These are phyloP conservation scores for Amphiura filiformis DNA, from an alignment of 35 echinoderm and acorn worm genomes.

Conservation along the genomic window DNA sequence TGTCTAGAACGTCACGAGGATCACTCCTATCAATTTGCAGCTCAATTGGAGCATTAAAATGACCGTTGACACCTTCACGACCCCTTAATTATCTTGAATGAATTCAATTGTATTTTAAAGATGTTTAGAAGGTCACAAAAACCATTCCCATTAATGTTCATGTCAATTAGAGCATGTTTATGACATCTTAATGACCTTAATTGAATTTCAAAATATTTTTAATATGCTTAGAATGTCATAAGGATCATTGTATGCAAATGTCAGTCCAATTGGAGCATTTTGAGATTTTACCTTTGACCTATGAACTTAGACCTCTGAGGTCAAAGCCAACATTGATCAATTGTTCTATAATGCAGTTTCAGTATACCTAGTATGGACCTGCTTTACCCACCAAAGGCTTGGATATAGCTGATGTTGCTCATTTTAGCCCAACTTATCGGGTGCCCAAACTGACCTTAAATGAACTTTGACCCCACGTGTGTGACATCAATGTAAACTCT, in stretches of 20 bases:
- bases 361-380: too few relatives aligned
- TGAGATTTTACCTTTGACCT: neutral
- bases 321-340: too few relatives aligned
- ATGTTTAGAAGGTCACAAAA: neutral
- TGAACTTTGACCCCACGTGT: too few relatives aligned
- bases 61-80: neutral
- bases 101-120: neutral
- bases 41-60: neutral
- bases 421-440: too few relatives aligned
- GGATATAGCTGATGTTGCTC: too few relatives aligned
- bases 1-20: neutral
- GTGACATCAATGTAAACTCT: too few relatives aligned
- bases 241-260: neutral
- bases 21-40: neutral
- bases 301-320: too few relatives aligned
- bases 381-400: too few relatives aligned
- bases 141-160: neutral
- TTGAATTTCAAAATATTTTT: too few relatives aligned
- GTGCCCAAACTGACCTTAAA: too few relatives aligned
- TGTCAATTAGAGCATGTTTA: neutral
- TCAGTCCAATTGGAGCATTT: neutral
- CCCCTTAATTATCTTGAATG: neutral
- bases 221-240: neutral
- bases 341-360: too few relatives aligned
- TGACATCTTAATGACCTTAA: neutral